These are phyloP conservation scores for Antheraea assamensis DNA, from an alignment of 2,888 invertebrate genomes.

Conservation along the genomic window DNA sequence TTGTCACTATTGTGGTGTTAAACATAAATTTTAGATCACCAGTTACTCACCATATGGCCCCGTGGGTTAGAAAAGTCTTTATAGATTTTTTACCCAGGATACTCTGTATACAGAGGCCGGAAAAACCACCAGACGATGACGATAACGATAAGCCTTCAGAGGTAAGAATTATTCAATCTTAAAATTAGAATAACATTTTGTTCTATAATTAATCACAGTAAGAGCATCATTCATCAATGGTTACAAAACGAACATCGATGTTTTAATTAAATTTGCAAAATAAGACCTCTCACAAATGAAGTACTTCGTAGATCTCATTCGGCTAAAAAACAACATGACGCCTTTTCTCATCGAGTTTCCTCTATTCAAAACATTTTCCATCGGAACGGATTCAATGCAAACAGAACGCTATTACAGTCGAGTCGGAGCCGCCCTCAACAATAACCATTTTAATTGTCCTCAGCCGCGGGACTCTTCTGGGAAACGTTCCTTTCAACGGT, in stretches of 20 bases:
- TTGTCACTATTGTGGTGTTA: conserved; percentile 95
- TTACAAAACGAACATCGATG: conserved; percentile 45
- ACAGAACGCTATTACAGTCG: conserved; percentile 60
- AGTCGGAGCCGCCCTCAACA: conserved; percentile 59
- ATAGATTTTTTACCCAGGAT: conserved; percentile 93
- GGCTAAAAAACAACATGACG: conserved; percentile 61
- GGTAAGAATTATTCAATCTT: conserved; percentile 63
- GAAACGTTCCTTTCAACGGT: conserved; percentile 65
- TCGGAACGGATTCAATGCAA: conserved; percentile 67
- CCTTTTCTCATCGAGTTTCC: conserved; percentile 62
- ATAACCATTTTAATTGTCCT: conserved; percentile 77
- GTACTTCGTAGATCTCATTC: conserved; percentile 59
- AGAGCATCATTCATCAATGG: conserved; percentile 41
- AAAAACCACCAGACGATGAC: conserved; percentile 88
- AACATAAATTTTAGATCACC: conserved; percentile 96
- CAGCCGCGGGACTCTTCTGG: conserved; percentile 62
- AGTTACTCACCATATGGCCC: conserved; percentile 95
- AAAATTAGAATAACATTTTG: conserved; percentile 41
- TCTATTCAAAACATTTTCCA: conserved; percentile 68
- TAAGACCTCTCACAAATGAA: conserved; percentile 63
- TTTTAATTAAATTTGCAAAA: conserved; percentile 72
- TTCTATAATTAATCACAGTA: conserved; percentile 51
- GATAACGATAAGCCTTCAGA: conserved; percentile 76
- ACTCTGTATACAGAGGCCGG: conserved; percentile 93
- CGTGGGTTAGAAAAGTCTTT: conserved; percentile 94